phyloP scores from a whole-genome alignment of 2,113 vertebrate species.

The Axis porcinus region DNA sequence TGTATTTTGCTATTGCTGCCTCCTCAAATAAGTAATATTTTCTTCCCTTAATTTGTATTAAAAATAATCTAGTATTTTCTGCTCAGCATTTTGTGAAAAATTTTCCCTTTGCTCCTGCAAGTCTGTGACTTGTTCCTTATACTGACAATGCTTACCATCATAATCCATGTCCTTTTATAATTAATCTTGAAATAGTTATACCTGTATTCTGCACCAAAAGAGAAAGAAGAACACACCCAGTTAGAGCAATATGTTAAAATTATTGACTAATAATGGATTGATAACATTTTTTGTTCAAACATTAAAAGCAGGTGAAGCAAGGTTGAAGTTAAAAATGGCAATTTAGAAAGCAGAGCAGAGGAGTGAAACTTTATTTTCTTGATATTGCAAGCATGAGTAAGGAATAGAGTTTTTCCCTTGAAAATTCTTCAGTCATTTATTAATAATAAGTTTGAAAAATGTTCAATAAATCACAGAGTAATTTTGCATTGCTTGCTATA shows the following conservation, averaged over 20 bases:
- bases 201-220: not conserved
- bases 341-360: not conserved
- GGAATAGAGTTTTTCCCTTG: not conserved
- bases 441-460: slow-evolving; percentile 33
- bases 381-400: not conserved
- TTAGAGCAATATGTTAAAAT: not conserved
- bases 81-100: not conserved
- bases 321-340: not conserved
- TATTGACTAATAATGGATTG: not conserved
- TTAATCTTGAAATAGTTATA: not conserved
- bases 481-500: not conserved
- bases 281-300: not conserved
- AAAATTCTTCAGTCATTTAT: not conserved
- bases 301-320: not conserved
- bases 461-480: not conserved
- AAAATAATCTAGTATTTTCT: not conserved
- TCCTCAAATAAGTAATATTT: not conserved
- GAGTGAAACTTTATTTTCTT: not conserved
- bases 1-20: not conserved
- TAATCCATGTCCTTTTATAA: not conserved
- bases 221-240: not conserved
- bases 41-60: not conserved
- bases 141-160: not conserved
- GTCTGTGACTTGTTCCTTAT: not conserved
- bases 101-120: not conserved